A percentile compares a stretch with the other conserved stretches of the same genome.
Evolutionary conservation across 2,113 vertebrate genomes (phyloP).

Genomic region (Lethenteron camtschaticum): DNA sequence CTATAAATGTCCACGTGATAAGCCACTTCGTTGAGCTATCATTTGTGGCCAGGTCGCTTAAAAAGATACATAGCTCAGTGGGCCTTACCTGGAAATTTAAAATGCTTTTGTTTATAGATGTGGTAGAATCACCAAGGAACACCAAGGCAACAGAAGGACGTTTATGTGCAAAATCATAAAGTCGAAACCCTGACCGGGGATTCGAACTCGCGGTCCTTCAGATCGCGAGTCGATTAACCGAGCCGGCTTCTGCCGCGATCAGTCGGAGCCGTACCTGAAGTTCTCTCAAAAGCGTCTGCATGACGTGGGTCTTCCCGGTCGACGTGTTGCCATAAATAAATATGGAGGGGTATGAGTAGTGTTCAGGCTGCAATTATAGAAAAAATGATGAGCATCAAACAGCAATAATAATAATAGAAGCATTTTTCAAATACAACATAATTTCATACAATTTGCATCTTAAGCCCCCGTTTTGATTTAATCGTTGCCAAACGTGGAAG

Average conservation of each 20-base stretch:
- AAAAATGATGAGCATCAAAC: neutral
- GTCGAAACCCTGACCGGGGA: neutral
- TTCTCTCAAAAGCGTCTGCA: constrained; percentile 42
- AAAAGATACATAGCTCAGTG: no score
- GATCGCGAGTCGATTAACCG: neutral
- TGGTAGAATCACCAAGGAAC: neutral
- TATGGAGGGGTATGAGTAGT: constrained; percentile 59
- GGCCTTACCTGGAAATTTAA: neutral
- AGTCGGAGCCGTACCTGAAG: constrained; percentile 40
- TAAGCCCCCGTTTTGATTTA: no score
- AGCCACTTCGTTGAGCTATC: no score
- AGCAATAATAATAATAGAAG: neutral
- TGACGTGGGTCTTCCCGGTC: constrained; percentile 73
- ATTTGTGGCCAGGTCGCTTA: no score
- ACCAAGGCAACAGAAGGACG: neutral
- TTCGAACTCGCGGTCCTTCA: neutral
- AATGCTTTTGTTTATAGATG: neutral
- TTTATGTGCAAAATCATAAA: neutral
- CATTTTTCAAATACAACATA: neutral
- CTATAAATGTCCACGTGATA: no score
- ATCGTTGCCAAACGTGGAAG: no score
- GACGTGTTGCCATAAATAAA: constrained; percentile 82
- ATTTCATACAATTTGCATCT: no score
- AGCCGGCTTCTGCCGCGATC: neutral
- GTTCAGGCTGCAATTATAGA: constrained; percentile 34